Evolutionary conservation across 2,888 invertebrate genomes (phyloP).

Genomic region (Invenusta paracnida): DNA sequence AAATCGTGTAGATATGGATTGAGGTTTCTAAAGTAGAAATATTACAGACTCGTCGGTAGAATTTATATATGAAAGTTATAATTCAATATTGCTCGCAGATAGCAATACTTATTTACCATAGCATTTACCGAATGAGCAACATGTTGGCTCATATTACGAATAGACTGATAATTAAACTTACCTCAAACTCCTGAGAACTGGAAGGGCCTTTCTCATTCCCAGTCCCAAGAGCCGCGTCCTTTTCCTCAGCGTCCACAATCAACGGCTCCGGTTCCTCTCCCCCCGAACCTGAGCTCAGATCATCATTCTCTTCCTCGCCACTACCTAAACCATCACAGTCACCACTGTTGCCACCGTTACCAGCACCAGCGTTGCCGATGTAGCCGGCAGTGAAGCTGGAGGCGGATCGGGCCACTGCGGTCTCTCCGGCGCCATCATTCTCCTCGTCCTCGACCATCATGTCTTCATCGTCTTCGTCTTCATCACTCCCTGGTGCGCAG

Average conservation of each 20-base stretch:
- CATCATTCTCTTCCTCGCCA: not conserved
- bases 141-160: too few relatives aligned
- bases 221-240: not conserved
- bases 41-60: too few relatives aligned
- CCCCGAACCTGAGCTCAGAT: not conserved
- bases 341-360: too few relatives aligned
- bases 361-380: too few relatives aligned
- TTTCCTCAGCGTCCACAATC: slow-evolving; percentile 21
- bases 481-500: not conserved
- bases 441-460: slow-evolving; percentile 12
- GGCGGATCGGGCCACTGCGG: not conserved
- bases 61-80: too few relatives aligned
- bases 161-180: too few relatives aligned
- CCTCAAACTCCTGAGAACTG: too few relatives aligned
- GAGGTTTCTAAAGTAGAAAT: too few relatives aligned
- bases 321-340: not conserved
- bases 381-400: not conserved
- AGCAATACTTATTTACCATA: too few relatives aligned
- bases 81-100: too few relatives aligned
- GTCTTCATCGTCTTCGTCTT: slow-evolving; percentile 29
- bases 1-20: too few relatives aligned
- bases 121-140: too few relatives aligned
- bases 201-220: not conserved
- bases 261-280: not conserved
- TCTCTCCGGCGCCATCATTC: not conserved